Base-by-base conservation (phyloP, 92 coral and sea anemone species). In the Parazoanthus darwini region DNA sequence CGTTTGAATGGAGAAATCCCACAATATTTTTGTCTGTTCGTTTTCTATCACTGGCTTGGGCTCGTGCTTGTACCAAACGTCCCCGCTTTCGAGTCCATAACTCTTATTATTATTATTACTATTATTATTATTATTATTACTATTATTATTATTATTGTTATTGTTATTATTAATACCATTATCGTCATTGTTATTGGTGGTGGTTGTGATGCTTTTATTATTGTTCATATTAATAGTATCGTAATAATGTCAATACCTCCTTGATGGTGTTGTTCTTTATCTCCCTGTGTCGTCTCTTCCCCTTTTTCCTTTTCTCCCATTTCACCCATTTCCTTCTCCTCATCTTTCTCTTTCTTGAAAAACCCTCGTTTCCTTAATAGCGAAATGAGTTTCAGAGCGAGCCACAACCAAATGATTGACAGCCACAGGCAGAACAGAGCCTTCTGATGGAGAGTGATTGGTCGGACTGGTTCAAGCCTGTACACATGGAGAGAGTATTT, bases 361-460 rank as follows among this genome's bases (percentile, higher is more conserved):
- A 85, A 77, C 46, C 94, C 89, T 94, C 94, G 88, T 78, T 92
- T 93, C 50, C 83, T 87, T 66, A 74, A 16, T 20, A 92, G 73
- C n/a, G 78, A 56, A 8, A 16, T 56, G 56, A 77, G 85, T 89
- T 90, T 86, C 8, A 95, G 86, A 71, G 50, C 50, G n/a, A 85
- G 42, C 92, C 94, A 96, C 22, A 90, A 63, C 54, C 87, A 80
- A 43, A 92, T 92, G 68, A 93, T 83, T 35, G 93, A 87, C 6
- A 96, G 76, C 99, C 99, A 96, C 20, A 96, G 71, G 77, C 94
- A 92, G 88, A 96, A 96, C 46, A 96, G 82, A 22, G 99, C 96
- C 79, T 96, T 96, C 72, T 96, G 99, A 78, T 96, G 99, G 9
- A 96, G 89, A 16, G 99, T 96, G 79, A 95, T 94, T 20, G 99